Conservation (phyloP, 1,140 invertebrate genomes). For the Melanaphis sacchari region DNA sequence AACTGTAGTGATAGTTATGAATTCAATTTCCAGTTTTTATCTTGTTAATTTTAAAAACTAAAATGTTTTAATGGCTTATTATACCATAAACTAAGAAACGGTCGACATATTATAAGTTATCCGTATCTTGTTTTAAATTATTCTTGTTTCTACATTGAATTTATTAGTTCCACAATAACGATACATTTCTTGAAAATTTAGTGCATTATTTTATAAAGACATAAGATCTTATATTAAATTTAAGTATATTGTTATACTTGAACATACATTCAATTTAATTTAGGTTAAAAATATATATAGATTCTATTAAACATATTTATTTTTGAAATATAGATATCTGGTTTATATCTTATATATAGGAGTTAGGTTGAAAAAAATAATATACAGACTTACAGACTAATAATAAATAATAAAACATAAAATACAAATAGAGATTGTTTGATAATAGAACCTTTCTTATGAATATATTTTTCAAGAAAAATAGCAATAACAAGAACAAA, state of each 20-base stretch:
- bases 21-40: background rate
- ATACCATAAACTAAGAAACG: background rate
- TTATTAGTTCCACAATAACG: too few species aligned
- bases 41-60: background rate
- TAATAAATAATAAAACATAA: background rate
- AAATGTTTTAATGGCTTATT: too few species aligned
- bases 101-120: background rate
- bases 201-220: too few species aligned
- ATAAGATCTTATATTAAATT: background rate
- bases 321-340: background rate
- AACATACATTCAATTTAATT: background rate
- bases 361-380: background rate
- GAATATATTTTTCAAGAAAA: background rate
- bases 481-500: background rate
- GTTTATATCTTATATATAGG: background rate
- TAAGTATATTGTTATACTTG: background rate
- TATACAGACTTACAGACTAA: background rate
- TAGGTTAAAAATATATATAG: background rate
- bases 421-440: background rate
- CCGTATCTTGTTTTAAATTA: background rate
- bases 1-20: background rate
- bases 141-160: background rate
- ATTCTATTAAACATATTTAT: background rate
- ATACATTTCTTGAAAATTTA: too few species aligned
- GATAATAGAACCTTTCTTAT: conserved; percentile 2